Evolutionary conservation across 1,140 invertebrate species (phyloP), one percentile per base, ranked within the genome.

Genomic region (Platyscapa corneri): DNA sequence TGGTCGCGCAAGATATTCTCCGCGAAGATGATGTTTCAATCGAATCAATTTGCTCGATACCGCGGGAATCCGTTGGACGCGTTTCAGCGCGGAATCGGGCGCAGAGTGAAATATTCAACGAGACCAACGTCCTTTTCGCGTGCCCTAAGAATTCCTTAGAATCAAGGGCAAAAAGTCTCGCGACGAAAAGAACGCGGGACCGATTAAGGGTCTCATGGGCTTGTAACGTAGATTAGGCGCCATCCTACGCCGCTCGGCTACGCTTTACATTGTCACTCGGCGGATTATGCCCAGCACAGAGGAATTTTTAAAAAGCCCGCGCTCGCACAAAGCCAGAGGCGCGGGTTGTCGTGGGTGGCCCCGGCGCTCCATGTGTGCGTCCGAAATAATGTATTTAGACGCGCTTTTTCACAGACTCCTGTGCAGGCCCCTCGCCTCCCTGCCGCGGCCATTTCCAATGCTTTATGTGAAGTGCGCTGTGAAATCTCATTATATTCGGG

Each of bases 401-500:
- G 89, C 89, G 90, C 90, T 90, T 92, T 92, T 93, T 92, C 91
- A 90, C 91, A 90, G 90, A 5, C 20, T 42, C 34, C 89, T 89
- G 88, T 88, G 87, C 85, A 88, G 86, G 87, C 87, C 83, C 88
- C 86, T 87, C 64, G 37, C 67, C 83, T 87, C 87, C 77, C 42
- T 7, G 65, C 23, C 37, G 27, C 49, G 56, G 87, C 84, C 79
- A 90, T 91, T 92, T 90, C 90, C 91, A 90, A 92, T 92, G 92
- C 91, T 92, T 92, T 91, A 92, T 92, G 91, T 90, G 92, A 92
- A 91, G 90, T 91, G 91, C 91, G 91, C 90, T 88, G 92, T 91
- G 90, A 93, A 92, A 92, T 93, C 91, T 92, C 92, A 93, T 92
- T 92, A 92, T 91, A 92, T 90, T 91, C 89, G 87, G 89, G 89